Evolutionary conservation across 2,113 vertebrate genomes (phyloP).

Genomic region (Cochlearius cochlearius): DNA sequence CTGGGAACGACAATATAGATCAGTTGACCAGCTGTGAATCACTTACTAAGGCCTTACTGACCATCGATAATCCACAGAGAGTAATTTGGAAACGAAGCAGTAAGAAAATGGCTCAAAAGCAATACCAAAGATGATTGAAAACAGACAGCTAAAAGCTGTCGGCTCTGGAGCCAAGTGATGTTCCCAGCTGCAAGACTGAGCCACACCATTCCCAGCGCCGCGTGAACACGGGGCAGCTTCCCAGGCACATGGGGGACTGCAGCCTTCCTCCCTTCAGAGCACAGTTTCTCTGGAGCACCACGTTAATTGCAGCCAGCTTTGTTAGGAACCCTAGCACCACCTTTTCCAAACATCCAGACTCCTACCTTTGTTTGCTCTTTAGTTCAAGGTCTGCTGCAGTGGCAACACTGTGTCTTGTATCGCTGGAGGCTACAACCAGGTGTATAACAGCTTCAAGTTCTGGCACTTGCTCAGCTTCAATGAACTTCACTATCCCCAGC

Average conservation of each 20-base stretch:
- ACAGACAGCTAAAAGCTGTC: background rate
- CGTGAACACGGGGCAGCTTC: background rate
- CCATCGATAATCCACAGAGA: background rate
- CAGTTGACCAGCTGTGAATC: background rate
- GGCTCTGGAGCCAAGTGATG: background rate
- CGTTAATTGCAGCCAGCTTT: background rate
- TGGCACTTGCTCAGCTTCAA: slow-evolving; percentile 93
- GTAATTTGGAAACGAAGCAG: background rate
- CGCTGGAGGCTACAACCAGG: slow-evolving; percentile 94
- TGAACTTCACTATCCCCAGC: slow-evolving; percentile 95
- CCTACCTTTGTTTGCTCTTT: slow-evolving; percentile 95
- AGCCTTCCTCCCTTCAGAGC: background rate
- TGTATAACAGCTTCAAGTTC: slow-evolving; percentile 95
- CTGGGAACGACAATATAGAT: background rate
- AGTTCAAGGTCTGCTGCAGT: slow-evolving; percentile 96
- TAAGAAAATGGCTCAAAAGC: background rate
- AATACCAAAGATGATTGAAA: background rate
- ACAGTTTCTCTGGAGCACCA: background rate
- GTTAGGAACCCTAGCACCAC: background rate
- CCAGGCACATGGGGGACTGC: rapidly evolving
- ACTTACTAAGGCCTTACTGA: background rate
- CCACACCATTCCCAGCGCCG: background rate
- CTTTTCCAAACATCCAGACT: background rate
- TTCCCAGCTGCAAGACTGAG: background rate
- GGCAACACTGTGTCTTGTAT: slow-evolving; percentile 94